Percentiles rank a stretch among this genome's conserved stretches.
Evolutionary conservation across 2,113 vertebrate genomes (phyloP).

Genomic region (Ailuropoda melanoleuca): DNA sequence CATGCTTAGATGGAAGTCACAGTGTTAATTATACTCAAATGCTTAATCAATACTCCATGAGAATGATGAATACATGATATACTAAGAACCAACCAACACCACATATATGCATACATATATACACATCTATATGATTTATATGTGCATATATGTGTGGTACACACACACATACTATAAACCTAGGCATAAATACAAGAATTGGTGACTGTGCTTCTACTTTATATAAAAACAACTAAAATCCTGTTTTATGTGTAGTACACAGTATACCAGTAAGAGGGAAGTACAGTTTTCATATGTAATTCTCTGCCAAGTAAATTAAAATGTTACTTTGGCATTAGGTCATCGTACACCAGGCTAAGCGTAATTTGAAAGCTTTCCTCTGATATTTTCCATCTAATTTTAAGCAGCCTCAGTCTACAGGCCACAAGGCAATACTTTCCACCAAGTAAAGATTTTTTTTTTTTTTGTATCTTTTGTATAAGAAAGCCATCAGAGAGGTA

Average conservation of each 20-base stretch:
- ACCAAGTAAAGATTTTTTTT: not conserved
- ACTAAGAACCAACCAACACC: not conserved
- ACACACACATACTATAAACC: not conserved
- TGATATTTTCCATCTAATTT: constrained; percentile 13
- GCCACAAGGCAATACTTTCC: not conserved
- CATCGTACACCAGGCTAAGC: not conserved
- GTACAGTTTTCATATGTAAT: not conserved
- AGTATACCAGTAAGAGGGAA: not conserved
- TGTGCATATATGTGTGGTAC: not conserved
- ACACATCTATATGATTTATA: not conserved
- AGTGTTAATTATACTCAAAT: not conserved
- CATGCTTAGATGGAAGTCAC: not conserved
- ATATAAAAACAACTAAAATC: not conserved
- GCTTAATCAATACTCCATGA: not conserved
- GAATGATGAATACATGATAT: not conserved
- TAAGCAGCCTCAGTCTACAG: not conserved
- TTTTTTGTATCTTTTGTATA: not conserved
- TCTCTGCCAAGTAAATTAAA: constrained; percentile 26
- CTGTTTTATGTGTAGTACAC: not conserved
- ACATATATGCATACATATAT: not conserved
- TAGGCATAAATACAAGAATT: not conserved
- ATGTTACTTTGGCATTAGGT: not conserved
- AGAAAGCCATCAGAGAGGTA: not conserved
- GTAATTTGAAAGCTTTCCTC: constrained; percentile 1
- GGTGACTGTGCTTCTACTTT: not conserved